Evolutionary conservation across 2,797 vertebrate species (phyloP), one percentile per base, ranked within the genome.

Genomic region (Tapirus indicus): DNA sequence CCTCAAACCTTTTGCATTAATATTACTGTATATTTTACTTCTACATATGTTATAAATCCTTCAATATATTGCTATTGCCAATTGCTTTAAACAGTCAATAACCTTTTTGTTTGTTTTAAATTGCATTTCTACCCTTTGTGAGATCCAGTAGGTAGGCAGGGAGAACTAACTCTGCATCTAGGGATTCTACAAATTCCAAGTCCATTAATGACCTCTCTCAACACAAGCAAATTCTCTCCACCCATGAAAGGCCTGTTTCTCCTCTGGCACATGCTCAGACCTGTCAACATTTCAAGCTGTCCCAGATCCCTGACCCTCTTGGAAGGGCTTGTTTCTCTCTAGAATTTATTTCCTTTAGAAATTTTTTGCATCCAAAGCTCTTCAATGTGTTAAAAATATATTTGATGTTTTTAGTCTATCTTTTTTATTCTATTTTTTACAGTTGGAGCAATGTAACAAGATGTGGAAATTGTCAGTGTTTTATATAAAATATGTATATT

Each of bases 401-500:
- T 14, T 18, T 27, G 47, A 86, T 41, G 49, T 6, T 85, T 92
- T 92, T 72, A 60, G 23, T 69, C 20, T 72, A 8, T 3, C 27
- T 29, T 41, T 74, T 74, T 91, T 68, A 83, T 27, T 74, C 83
- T 68, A 83, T 4, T 44, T 89, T 92, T 60, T 56, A 35, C 23
- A 17, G 20, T 25, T 56, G 32, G 13, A 86, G 32, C 21, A 75
- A 62, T 75, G 35, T 64, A 75, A 49, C 23, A 92, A 58, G 49
- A 69, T 47, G 35, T 62, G 20, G 52, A 77, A 83, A 69, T 25
- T 64, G 23, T 35, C 52, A 80, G 25, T 41, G 56, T 32, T 74
- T 87, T 79, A 49, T 54, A 66, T 44, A 85, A 95, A 68, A 79
- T 90, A 88, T 74, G 90, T 69, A 47, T 41, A 29, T 87, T 74